Conservation (phyloP, 1,140 invertebrate genomes). For the Ips nitidus region DNA sequence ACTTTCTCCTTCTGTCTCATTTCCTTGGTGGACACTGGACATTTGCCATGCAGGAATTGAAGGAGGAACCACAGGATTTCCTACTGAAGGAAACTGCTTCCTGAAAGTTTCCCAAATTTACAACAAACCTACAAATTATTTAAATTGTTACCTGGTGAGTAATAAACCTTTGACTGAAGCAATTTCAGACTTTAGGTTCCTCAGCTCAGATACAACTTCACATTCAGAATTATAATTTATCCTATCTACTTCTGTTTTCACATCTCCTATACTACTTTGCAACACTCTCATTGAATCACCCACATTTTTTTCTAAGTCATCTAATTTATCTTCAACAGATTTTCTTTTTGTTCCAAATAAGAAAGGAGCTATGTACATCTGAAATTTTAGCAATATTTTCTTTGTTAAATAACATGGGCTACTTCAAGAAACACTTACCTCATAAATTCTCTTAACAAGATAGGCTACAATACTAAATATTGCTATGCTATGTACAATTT, state of each 20-base stretch:
- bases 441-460: constrained; percentile 72
- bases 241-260: constrained; percentile 60
- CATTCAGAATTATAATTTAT: constrained; percentile 55
- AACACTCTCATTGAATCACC: constrained; percentile 63
- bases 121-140: constrained; percentile 17
- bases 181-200: constrained; percentile 72
- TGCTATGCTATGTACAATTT: constrained; percentile 67
- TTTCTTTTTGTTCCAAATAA: constrained; percentile 51
- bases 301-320: constrained; percentile 66
- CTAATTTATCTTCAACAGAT: constrained; percentile 61
- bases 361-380: constrained; percentile 49
- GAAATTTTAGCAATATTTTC: constrained; percentile 9
- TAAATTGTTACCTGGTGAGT: constrained; percentile 64
- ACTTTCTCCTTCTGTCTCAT: constrained; percentile 40
- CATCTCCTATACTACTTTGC: constrained; percentile 59
- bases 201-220: constrained; percentile 61
- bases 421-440: constrained; percentile 55
- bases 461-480: constrained; percentile 70
- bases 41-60: constrained; percentile 79
- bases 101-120: constrained; percentile 49
- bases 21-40: constrained; percentile 53
- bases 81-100: constrained; percentile 69
- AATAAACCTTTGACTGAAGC: constrained; percentile 75
- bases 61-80: constrained; percentile 64
- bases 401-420: constrained; percentile 3